These are phyloP conservation scores for Pseudomyrmex sp. DNA, from an alignment of 1,140 invertebrate genomes.

Conservation along the genomic window DNA sequence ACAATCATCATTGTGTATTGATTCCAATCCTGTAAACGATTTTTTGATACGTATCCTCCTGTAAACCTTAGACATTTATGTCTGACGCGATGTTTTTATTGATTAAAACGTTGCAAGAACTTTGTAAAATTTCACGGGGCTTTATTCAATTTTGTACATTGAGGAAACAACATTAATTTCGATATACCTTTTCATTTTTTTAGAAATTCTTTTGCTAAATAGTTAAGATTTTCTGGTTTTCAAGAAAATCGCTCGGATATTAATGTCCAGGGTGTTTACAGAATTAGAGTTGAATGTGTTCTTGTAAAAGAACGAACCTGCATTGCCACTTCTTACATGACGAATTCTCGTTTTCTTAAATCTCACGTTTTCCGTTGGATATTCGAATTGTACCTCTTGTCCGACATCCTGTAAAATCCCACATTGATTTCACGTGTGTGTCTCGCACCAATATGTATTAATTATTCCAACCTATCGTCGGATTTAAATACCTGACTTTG, in stretches of 20 bases:
- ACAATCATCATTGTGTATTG: neutral
- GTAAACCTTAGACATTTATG: too few species aligned
- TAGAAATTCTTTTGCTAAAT: too few species aligned
- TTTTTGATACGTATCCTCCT: too few species aligned
- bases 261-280: too few species aligned
- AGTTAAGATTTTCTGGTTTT: too few species aligned
- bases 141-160: too few species aligned
- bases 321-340: slow-evolving; percentile 36
- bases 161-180: too few species aligned
- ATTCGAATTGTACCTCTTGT: slow-evolving; percentile 81
- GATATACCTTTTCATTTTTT: too few species aligned
- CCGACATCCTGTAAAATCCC: slow-evolving; percentile 78
- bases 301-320: slow-evolving; percentile 50
- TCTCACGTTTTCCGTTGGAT: slow-evolving; percentile 64
- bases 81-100: too few species aligned
- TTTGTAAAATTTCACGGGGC: too few species aligned
- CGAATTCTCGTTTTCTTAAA: slow-evolving; percentile 73
- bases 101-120: too few species aligned
- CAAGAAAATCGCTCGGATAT: neutral
- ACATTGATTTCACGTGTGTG: slow-evolving; percentile 6
- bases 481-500: slow-evolving; percentile 82
- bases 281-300: neutral
- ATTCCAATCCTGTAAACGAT: too few species aligned
- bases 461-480: neutral
- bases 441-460: neutral